These are phyloP conservation scores for Sylvilagus floridanus DNA, from an alignment of 2,797 vertebrate genomes.

Conservation along the genomic window DNA sequence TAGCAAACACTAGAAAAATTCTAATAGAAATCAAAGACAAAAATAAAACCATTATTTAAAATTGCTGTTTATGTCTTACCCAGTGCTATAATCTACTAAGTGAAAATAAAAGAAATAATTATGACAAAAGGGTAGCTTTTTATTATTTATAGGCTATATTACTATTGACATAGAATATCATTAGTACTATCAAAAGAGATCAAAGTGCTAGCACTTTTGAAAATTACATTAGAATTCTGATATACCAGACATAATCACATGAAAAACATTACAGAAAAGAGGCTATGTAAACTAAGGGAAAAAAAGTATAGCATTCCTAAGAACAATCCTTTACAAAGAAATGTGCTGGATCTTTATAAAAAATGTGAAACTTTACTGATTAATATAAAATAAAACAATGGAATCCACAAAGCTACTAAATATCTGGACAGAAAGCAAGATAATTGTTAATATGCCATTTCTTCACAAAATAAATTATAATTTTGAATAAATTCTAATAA, in stretches of 20 bases:
- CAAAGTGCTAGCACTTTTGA: neutral
- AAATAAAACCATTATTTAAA: slow-evolving; percentile 25
- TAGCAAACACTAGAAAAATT: slow-evolving; percentile 8
- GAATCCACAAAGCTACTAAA: neutral
- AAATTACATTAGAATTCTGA: slow-evolving; percentile 39
- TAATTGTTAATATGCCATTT: neutral
- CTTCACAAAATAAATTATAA: slow-evolving; percentile 21
- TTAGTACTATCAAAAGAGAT: slow-evolving; percentile 9
- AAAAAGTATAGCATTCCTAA: neutral
- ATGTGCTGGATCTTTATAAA: neutral
- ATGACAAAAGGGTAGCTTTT: neutral
- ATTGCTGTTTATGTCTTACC: neutral
- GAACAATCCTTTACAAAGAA: neutral
- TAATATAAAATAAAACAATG: neutral
- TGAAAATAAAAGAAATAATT: slow-evolving; percentile 36
- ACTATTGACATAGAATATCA: neutral
- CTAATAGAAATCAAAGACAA: neutral
- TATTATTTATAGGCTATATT: slow-evolving; percentile 16
- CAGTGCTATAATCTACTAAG: neutral
- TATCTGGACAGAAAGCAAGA: neutral
- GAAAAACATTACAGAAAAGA: neutral
- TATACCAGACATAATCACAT: neutral
- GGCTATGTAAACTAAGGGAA: neutral
- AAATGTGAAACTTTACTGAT: neutral
- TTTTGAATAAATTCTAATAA: neutral